phyloP scores from a whole-genome alignment of 1,140 invertebrate genomes.

The Chelonus insularis region DNA sequence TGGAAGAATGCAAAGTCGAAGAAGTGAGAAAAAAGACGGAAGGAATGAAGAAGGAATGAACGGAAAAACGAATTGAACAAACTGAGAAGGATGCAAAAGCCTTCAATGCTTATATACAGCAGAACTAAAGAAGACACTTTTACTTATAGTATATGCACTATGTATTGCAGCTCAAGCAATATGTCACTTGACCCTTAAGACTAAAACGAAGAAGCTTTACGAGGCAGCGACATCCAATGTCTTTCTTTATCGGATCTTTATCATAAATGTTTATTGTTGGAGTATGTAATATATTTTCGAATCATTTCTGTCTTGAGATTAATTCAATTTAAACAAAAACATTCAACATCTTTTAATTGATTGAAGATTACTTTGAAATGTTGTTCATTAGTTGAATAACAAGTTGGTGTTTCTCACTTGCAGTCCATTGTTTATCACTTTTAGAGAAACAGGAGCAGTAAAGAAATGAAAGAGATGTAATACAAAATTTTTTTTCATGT shows the following conservation, averaged over 20 bases:
- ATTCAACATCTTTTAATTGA: no score
- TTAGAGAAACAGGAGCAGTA: background rate
- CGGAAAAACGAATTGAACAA: constrained; percentile 38
- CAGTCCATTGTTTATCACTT: no score
- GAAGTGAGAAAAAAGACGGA: background rate
- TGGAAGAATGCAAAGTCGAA: background rate
- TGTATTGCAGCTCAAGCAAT: no score
- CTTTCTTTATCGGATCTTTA: constrained; percentile 12
- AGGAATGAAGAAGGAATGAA: background rate
- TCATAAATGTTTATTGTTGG: constrained; percentile 5
- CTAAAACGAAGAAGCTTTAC: background rate
- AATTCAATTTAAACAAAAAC: no score
- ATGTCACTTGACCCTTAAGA: constrained; percentile 8
- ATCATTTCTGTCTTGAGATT: no score
- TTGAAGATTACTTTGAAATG: no score
- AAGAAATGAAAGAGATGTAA: background rate
- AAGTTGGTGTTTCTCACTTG: no score
- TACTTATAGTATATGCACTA: constrained; percentile 43
- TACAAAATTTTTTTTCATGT: constrained; percentile 10
- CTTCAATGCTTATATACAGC: no score
- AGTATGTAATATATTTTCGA: no score
- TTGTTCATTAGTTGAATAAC: no score
- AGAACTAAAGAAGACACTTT: constrained; percentile 36
- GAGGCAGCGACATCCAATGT: constrained; percentile 3
- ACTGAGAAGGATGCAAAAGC: constrained; percentile 32